Conservation (phyloP, 2,888 invertebrate genomes). For the Syrphus vitripennis region DNA sequence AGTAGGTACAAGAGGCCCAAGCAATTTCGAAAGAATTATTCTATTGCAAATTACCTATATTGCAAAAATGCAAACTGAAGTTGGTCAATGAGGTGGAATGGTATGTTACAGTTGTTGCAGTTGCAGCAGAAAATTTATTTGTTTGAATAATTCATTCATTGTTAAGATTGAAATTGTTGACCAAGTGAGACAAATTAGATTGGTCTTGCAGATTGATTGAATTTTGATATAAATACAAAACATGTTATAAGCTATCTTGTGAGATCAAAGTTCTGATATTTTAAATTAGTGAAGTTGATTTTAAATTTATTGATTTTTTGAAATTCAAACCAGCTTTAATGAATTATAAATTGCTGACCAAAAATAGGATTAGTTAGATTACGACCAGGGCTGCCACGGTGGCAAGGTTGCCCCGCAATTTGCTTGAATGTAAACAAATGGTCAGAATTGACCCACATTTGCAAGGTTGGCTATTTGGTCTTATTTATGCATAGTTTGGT, state of each 20-base stretch:
- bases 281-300: not conserved
- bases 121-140: conserved; percentile 5
- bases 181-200: conserved; percentile 26
- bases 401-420: too few species aligned
- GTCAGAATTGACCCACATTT: too few species aligned
- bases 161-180: not conserved
- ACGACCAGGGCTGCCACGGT: too few species aligned
- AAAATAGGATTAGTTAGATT: too few species aligned
- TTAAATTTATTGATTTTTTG: not conserved
- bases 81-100: conserved; percentile 54
- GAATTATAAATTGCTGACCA: not conserved
- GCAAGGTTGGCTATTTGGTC: too few species aligned
- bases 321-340: not conserved
- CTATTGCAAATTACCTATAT: too few species aligned
- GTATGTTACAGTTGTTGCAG: not conserved
- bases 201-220: not conserved
- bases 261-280: not conserved
- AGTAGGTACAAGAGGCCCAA: not conserved
- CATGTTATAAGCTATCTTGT: not conserved
- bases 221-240: not conserved
- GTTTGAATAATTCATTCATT: conserved; percentile 20
- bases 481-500: too few species aligned
- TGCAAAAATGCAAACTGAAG: conserved; percentile 6
- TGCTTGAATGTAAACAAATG: too few species aligned
- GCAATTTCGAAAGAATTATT: conserved; percentile 66